These are phyloP conservation scores for Pararge aegeria DNA, from an alignment of 1,140 invertebrate genomes.

Conservation along the genomic window DNA sequence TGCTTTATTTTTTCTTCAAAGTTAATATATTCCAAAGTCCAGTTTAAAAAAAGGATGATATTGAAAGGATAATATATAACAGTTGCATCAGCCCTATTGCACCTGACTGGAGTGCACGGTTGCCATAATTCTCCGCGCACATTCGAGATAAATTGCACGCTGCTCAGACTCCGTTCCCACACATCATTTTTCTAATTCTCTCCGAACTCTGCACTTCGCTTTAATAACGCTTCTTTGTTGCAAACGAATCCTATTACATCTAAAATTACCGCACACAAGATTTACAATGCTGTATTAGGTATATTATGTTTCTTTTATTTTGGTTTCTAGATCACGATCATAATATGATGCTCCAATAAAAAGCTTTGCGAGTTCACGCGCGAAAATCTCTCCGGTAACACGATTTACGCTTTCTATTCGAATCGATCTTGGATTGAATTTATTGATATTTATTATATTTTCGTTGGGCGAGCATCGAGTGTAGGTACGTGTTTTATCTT, in stretches of 20 bases:
- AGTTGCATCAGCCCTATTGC: conserved; percentile 42
- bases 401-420: conserved; percentile 34
- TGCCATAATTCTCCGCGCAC: conserved; percentile 71
- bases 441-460: conserved; percentile 66
- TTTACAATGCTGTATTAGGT: conserved; percentile 20
- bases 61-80: conserved; percentile 33
- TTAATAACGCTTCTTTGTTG: conserved; percentile 55
- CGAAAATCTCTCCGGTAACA: conserved; percentile 22
- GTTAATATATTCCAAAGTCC: conserved; percentile 1
- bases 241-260: conserved; percentile 32
- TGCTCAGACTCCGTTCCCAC: conserved; percentile 66
- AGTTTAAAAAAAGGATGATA: not conserved
- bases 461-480: conserved; percentile 51
- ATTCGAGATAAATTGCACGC: conserved; percentile 67
- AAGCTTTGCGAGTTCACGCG: conserved; percentile 15
- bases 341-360: conserved; percentile 20
- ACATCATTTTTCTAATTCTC: conserved; percentile 75
- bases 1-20: conserved; percentile 3
- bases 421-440: conserved; percentile 43
- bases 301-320: conserved; percentile 21
- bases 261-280: conserved; percentile 19
- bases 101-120: conserved; percentile 58
- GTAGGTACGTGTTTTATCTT: conserved; percentile 62
- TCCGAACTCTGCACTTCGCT: conserved; percentile 58
- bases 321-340: conserved; percentile 23